phyloP scores from a whole-genome alignment of 30 jellyfish, hydroid and myxozoan species.

The Pseudorhiza aurosa region DNA sequence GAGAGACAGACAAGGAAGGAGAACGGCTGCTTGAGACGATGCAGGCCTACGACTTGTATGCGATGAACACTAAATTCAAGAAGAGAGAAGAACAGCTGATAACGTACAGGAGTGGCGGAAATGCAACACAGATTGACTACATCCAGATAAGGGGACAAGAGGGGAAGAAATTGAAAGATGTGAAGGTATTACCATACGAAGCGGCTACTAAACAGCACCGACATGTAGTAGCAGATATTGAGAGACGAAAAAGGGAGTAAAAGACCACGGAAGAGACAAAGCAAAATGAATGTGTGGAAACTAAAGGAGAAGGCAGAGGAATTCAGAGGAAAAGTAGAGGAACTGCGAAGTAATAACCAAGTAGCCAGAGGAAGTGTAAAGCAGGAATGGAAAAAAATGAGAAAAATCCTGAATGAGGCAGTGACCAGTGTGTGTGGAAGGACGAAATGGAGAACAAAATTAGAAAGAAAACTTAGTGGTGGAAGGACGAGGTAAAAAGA shows the following conservation, averaged over 20 bases:
- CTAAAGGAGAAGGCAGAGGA: slow-evolving; percentile 1
- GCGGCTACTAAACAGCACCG: no score
- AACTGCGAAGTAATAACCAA: background rate
- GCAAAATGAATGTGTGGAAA: slow-evolving; percentile 32
- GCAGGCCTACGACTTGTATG: no score
- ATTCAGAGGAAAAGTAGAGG: background rate
- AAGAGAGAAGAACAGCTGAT: no score
- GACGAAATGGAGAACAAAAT: background rate
- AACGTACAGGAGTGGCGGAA: slow-evolving; percentile 20
- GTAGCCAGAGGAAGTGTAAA: no score
- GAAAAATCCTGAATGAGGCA: background rate
- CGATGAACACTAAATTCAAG: slow-evolving; percentile 24
- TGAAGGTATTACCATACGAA: slow-evolving; percentile 43
- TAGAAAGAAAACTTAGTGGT: background rate
- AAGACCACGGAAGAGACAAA: no score
- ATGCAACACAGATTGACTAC: slow-evolving; percentile 25
- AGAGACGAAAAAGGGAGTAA: no score
- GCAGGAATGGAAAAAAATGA: background rate
- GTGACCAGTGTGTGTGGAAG: slow-evolving; percentile 2
- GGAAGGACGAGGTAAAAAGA: slow-evolving; percentile 2
- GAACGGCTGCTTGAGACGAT: slow-evolving; percentile 6
- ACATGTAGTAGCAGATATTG: no score
- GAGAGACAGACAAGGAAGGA: slow-evolving; percentile 32
- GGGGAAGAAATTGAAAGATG: background rate
- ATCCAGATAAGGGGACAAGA: background rate